Evolutionary conservation across 2,797 vertebrate species (phyloP).

Genomic region (Aplochiton taeniatus): DNA sequence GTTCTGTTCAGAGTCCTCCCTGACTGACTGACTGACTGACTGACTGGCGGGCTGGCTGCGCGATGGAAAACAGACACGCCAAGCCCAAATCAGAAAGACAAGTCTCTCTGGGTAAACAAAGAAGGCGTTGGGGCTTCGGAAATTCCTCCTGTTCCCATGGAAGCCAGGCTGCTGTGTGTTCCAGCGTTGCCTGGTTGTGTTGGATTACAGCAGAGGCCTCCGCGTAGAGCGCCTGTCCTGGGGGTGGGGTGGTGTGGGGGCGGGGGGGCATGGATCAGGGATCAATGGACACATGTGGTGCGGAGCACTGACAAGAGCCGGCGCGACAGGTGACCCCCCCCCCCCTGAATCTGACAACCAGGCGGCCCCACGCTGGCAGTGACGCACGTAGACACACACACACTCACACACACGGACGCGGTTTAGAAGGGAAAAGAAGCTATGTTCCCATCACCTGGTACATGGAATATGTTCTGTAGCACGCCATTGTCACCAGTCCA

Average conservation of each 20-base stretch:
- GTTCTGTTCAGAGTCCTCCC: too few relatives aligned
- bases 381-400: neutral
- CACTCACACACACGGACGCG: neutral
- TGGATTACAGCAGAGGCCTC: slow-evolving; percentile 2
- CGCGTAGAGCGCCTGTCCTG: slow-evolving; percentile 21
- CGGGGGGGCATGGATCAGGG: too few relatives aligned
- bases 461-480: too few relatives aligned
- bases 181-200: neutral
- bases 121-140: too few relatives aligned
- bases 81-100: too few relatives aligned
- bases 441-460: too few relatives aligned
- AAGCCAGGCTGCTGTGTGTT: neutral
- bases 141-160: neutral
- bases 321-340: slow-evolving; percentile 35
- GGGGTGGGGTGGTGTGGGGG: slow-evolving; percentile 33
- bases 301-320: slow-evolving; percentile 7
- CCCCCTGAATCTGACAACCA: slow-evolving; percentile 28
- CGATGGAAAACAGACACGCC: too few relatives aligned
- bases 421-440: neutral
- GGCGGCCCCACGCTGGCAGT: neutral
- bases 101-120: too few relatives aligned
- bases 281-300: slow-evolving; percentile 42
- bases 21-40: too few relatives aligned
- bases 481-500: too few relatives aligned
- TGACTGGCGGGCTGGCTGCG: too few relatives aligned